These are phyloP conservation scores for Sebastes trivittatus DNA, from an alignment of 2,797 vertebrate genomes.

Conservation along the genomic window DNA sequence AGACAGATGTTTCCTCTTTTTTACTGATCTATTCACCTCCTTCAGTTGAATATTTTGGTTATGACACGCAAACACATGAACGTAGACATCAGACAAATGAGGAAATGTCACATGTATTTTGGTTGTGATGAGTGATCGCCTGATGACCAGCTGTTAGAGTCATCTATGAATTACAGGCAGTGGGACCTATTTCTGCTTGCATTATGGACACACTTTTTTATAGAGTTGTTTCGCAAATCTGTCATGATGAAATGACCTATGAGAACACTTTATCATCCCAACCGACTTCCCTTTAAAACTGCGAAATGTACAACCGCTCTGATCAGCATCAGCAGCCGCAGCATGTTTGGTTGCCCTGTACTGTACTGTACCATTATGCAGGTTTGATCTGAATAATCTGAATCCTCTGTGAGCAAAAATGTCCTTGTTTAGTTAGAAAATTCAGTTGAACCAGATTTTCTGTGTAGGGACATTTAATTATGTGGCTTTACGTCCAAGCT, in stretches of 20 bases:
- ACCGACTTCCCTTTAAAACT: background rate
- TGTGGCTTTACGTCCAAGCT: background rate
- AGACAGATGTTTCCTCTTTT: constrained; percentile 33
- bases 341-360: background rate
- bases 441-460: background rate
- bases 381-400: background rate
- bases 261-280: background rate
- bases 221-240: background rate
- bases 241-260: background rate
- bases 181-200: too few species aligned
- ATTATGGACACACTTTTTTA: background rate
- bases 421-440: background rate
- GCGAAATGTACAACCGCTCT: background rate
- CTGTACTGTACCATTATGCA: too few species aligned
- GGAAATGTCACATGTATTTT: background rate
- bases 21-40: background rate
- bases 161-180: background rate
- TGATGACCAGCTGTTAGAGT: background rate
- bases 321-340: background rate
- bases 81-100: background rate
- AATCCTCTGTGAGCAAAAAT: background rate
- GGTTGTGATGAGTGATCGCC: background rate
- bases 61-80: background rate
- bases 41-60: background rate
- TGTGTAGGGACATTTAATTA: background rate